Base-by-base conservation (phyloP, 1,140 invertebrate species). In the Gryllus bimaculatus region DNA sequence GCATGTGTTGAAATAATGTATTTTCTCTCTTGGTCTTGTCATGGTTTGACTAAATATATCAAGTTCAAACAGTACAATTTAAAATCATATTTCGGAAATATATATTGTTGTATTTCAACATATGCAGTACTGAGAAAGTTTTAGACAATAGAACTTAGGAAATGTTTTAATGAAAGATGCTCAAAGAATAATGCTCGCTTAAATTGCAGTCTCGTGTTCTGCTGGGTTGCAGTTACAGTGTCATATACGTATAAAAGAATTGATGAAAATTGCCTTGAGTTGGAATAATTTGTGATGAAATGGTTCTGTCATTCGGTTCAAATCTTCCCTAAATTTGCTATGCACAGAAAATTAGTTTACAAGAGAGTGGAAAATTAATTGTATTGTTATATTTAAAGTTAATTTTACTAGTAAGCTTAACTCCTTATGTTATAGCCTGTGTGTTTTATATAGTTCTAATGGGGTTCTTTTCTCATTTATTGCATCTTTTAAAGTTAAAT, bases 201-300 rank as follows among this genome's bases (percentile, higher is more conserved):
- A 73, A 48, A 26, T 12, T 54, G 54, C 20, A 74, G 18, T 49
- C 39, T 47, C 66, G 21, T 20, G 18, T 20, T 49, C 78, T 78
- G 78, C 78, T 78, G 78, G 78, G 78, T 78, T 78, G 78, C 78
- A 78, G 78, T 78, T 78, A 78, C 78, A 78, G 78, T 78, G 26
- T 73, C 39, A 47, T 18, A 47, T 20, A 39, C 15, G 47, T 12
- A 78, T 66, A 66, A 48, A 20, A 48, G 47, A 48, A 18, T 20
- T 39, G 26, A 39, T 39, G 26, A 39, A 39, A 39, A 39, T 39
- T 39, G 26, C 26, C 26, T 39, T 39, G 26, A 39, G 26, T 39
- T 39, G 26, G 26, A 39, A 39, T 39, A 39, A 39, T 39, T 39
- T 39, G 26, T 39, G 26, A 39, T 39, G 26, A 39, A 39, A 39